These are phyloP conservation scores for zebrafish (Danio rerio) DNA, from an alignment of 2,113 vertebrate genomes.

Conservation along the genomic window GRCz12tu NC_133198.1:24243501-24244000, in stretches of 20 bases:
- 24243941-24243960: constrained; percentile 59
- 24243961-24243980: constrained; percentile 37
- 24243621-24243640: not conserved
- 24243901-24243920: constrained; percentile 82
- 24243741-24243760: constrained; percentile 78
- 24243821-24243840: constrained; percentile 80
- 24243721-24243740: constrained; percentile 71
- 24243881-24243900: constrained; percentile 97
- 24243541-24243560: not conserved
- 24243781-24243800: constrained; percentile 92
- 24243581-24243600: not conserved
- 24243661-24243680: constrained; percentile 23
- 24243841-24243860: constrained; percentile 98
- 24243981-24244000: constrained; percentile 55
- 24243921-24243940: constrained; percentile 67
- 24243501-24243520: constrained; percentile 92
- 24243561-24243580: not conserved
- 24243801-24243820: constrained; percentile 84
- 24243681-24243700: constrained; percentile 45
- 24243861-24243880: constrained; percentile 99
- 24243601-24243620: constrained; percentile 17
- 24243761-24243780: constrained; percentile 76
- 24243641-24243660: constrained; percentile 3
- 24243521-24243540: not conserved
- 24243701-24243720: constrained; percentile 76